These are phyloP conservation scores for Aurelia coerulea DNA, from an alignment of 30 jellyfish, hydroid and myxozoan genomes.

Conservation along the genomic window DNA sequence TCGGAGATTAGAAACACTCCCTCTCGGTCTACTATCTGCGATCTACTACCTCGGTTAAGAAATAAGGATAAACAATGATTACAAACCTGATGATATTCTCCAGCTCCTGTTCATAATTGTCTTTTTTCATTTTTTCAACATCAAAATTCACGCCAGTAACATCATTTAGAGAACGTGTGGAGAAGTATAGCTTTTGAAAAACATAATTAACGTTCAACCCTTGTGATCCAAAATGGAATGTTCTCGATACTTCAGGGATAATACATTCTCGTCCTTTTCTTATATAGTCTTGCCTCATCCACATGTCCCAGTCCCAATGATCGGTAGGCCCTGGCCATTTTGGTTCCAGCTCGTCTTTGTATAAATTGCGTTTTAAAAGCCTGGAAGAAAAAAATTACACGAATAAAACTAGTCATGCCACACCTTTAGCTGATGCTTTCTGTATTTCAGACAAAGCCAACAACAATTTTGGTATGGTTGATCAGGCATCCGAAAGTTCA, in stretches of 20 bases:
- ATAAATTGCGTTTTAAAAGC: slow-evolving; percentile 54
- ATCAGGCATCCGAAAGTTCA: too few relatives aligned
- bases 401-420: too few relatives aligned
- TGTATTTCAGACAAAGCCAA: too few relatives aligned
- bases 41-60: too few relatives aligned
- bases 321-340: slow-evolving; percentile 88
- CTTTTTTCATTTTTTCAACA: slow-evolving; percentile 70
- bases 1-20: too few relatives aligned
- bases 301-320: slow-evolving; percentile 97
- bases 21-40: too few relatives aligned
- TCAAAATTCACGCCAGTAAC: slow-evolving; percentile 79
- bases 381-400: neutral
- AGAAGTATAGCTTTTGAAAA: slow-evolving; percentile 84
- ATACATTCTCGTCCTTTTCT: slow-evolving; percentile 99
- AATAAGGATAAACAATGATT: too few relatives aligned
- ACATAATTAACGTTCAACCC: slow-evolving; percentile 77
- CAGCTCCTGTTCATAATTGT: slow-evolving; percentile 79
- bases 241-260: slow-evolving; percentile 95
- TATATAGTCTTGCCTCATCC: slow-evolving; percentile 91
- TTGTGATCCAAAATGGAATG: slow-evolving; percentile 96
- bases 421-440: too few relatives aligned
- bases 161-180: slow-evolving; percentile 78
- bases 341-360: slow-evolving; percentile 79
- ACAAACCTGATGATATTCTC: slow-evolving; percentile 62
- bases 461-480: too few relatives aligned